Evolutionary conservation across 2,888 invertebrate species (phyloP).

Genomic region (Amphipoea oculea): DNA sequence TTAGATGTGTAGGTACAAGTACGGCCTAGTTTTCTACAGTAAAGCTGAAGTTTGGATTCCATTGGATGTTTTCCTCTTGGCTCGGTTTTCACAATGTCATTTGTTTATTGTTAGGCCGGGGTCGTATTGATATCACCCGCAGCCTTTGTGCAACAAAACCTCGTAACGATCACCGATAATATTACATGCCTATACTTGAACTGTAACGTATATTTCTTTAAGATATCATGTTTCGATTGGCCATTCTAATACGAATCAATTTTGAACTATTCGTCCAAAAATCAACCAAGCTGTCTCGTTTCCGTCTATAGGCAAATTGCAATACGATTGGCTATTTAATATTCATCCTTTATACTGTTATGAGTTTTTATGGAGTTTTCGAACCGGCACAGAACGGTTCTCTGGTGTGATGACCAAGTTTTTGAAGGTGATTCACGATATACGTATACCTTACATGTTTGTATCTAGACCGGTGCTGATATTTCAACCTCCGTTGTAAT

Average conservation of each 20-base stretch:
- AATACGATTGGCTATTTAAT: slow-evolving; percentile 55
- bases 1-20: slow-evolving; percentile 52
- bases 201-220: slow-evolving; percentile 7
- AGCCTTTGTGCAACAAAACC: slow-evolving; percentile 28
- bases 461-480: slow-evolving; percentile 34
- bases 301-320: slow-evolving; percentile 44
- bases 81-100: slow-evolving; percentile 57
- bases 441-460: slow-evolving; percentile 24
- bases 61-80: slow-evolving; percentile 54
- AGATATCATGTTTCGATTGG: slow-evolving; percentile 19
- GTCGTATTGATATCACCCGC: slow-evolving; percentile 55
- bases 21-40: slow-evolving; percentile 63
- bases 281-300: slow-evolving; percentile 28
- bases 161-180: slow-evolving; percentile 6
- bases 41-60: slow-evolving; percentile 57
- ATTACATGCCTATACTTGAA: slow-evolving; percentile 13
- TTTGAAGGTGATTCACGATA: slow-evolving; percentile 58
- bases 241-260: slow-evolving; percentile 2
- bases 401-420: slow-evolving; percentile 52
- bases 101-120: slow-evolving; percentile 50
- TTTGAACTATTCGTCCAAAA: slow-evolving; percentile 14
- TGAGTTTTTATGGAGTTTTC: slow-evolving; percentile 58
- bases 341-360: slow-evolving; percentile 60
- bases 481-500: slow-evolving; percentile 19
- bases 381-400: slow-evolving; percentile 57